Conservation (phyloP, 2,113 vertebrate genomes). For the Phasianus colchicus region DNA sequence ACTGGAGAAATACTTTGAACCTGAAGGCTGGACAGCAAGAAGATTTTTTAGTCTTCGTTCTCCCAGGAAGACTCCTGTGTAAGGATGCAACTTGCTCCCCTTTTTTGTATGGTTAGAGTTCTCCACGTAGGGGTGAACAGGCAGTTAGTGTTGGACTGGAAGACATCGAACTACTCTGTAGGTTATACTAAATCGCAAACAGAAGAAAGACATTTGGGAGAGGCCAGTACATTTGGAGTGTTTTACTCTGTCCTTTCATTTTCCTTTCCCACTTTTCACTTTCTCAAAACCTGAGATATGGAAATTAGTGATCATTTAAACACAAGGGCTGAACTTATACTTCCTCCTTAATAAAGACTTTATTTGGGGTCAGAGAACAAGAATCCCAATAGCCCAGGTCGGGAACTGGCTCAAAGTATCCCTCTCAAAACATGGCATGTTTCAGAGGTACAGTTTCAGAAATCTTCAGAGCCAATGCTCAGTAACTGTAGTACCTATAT, state of each 20-base stretch:
- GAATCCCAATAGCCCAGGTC: neutral
- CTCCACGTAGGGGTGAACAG: neutral
- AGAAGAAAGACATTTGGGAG: neutral
- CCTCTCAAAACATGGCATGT: neutral
- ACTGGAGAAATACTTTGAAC: neutral
- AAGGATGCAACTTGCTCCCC: neutral
- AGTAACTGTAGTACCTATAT: neutral
- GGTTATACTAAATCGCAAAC: neutral
- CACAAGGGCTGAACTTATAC: neutral
- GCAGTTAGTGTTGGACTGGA: neutral
- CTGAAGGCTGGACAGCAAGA: neutral
- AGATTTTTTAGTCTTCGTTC: neutral
- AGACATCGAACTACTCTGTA: neutral
- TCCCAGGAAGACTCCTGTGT: neutral
- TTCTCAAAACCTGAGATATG: neutral
- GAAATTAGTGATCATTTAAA: neutral
- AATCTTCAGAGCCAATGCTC: neutral
- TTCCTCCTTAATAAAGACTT: neutral
- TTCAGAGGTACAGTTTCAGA: neutral
- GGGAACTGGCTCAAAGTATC: rapidly evolving
- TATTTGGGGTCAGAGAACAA: neutral
- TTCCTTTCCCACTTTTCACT: neutral
- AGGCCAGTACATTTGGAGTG: neutral
- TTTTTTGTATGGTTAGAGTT: neutral
- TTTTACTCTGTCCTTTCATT: neutral